Evolutionary conservation across 2,888 invertebrate species (phyloP).

Genomic region (Cerastis rubricosa): DNA sequence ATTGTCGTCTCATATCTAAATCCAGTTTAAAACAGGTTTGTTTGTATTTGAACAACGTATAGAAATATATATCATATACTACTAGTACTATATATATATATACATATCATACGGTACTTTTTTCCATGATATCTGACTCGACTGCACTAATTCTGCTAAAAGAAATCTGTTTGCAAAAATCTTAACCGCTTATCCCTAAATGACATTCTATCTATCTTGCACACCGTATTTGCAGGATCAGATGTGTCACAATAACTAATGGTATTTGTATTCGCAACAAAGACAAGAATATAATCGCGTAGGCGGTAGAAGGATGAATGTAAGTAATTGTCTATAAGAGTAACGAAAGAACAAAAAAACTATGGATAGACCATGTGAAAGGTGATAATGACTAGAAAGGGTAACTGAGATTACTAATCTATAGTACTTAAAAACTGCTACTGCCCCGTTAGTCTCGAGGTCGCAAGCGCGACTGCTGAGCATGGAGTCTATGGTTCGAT

Average conservation of each 20-base stretch:
- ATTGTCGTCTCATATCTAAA: background rate
- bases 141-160: background rate
- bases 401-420: background rate
- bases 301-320: background rate
- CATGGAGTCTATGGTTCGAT: too few species aligned
- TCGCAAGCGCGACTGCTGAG: too few species aligned
- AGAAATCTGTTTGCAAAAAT: background rate
- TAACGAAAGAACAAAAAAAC: background rate
- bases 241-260: background rate
- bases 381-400: background rate
- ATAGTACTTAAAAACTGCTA: too few species aligned
- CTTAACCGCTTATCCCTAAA: background rate
- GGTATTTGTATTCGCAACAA: background rate
- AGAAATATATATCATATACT: too few species aligned
- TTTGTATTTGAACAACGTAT: background rate
- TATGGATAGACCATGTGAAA: background rate
- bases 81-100: too few species aligned
- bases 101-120: background rate
- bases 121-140: background rate
- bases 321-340: background rate
- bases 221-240: background rate
- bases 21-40: background rate
- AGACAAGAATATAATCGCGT: background rate
- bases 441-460: too few species aligned
- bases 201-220: background rate